Percentiles rank a stretch among this genome's conserved stretches.
phyloP scores from a whole-genome alignment of 2,888 invertebrate species.

The Panzeria rudis region DNA sequence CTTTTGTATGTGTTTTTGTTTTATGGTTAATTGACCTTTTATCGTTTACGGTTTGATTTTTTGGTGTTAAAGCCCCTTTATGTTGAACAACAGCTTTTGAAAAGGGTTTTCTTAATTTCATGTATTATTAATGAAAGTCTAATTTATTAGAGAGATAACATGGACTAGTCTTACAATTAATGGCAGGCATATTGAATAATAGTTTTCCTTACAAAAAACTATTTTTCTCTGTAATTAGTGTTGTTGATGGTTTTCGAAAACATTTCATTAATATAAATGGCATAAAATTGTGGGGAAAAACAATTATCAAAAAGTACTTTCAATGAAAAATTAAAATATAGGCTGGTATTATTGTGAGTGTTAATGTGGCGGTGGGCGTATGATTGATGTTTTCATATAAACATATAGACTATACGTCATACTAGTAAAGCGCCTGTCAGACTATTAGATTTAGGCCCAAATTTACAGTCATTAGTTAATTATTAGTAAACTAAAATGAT shows the following conservation, averaged over 20 bases:
- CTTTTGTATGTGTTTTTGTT: slow-evolving; percentile 24
- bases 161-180: background rate
- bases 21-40: slow-evolving; percentile 36
- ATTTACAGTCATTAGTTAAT: too few species aligned
- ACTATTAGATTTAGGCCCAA: too few species aligned
- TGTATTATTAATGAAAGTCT: slow-evolving; percentile 12
- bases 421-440: background rate
- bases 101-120: background rate
- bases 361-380: background rate
- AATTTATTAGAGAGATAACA: background rate
- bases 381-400: background rate
- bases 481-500: too few species aligned
- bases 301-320: background rate
- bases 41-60: background rate
- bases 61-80: background rate
- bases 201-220: background rate
- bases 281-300: background rate
- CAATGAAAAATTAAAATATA: too few species aligned
- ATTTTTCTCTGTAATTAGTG: background rate
- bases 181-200: background rate
- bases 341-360: too few species aligned
- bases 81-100: background rate
- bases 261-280: background rate
- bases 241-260: background rate
- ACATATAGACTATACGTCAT: background rate